Conservation (phyloP, 2,113 vertebrate species). For the Thunnus thynnus region DNA sequence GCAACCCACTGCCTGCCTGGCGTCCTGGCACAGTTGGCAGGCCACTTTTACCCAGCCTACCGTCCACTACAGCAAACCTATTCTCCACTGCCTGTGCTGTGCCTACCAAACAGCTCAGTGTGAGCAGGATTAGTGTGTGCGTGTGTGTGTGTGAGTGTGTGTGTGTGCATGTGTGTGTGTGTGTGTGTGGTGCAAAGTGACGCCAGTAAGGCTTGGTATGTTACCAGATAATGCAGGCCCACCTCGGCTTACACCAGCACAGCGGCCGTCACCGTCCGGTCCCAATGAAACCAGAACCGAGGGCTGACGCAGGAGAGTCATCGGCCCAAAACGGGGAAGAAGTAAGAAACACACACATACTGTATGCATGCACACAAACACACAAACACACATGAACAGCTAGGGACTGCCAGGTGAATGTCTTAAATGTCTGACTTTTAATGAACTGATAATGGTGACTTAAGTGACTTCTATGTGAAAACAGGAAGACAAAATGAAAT, state of each 20-base stretch:
- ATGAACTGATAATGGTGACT: background rate
- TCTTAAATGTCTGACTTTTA: conserved; percentile 14
- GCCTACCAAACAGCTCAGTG: conserved; percentile 57
- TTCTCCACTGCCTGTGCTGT: conserved; percentile 56
- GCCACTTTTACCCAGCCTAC: conserved; percentile 49
- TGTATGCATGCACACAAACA: conserved; percentile 12
- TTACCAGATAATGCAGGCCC: conserved; percentile 74
- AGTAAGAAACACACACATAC: conserved; percentile 17
- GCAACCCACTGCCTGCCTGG: conserved; percentile 47
- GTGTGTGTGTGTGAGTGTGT: conserved; percentile 30
- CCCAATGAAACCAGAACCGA: conserved; percentile 75
- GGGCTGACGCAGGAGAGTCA: conserved; percentile 63
- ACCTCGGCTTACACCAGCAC: conserved; percentile 75
- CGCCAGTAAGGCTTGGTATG: conserved; percentile 57
- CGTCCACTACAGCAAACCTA: conserved; percentile 60
- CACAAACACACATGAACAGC: background rate
- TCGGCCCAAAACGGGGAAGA: conserved; percentile 29
- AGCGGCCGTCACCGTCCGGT: conserved; percentile 45
- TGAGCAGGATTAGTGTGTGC: conserved; percentile 49
- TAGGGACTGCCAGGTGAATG: background rate
- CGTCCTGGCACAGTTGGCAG: conserved; percentile 67
- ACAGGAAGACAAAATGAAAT: background rate
- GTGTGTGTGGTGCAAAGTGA: conserved; percentile 63
- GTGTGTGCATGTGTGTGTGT: conserved; percentile 5
- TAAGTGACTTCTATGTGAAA: background rate